Percentiles rank a stretch among this genome's conserved stretches.
Conservation (phyloP, 2,797 vertebrate species). For the Anableps anableps region DNA sequence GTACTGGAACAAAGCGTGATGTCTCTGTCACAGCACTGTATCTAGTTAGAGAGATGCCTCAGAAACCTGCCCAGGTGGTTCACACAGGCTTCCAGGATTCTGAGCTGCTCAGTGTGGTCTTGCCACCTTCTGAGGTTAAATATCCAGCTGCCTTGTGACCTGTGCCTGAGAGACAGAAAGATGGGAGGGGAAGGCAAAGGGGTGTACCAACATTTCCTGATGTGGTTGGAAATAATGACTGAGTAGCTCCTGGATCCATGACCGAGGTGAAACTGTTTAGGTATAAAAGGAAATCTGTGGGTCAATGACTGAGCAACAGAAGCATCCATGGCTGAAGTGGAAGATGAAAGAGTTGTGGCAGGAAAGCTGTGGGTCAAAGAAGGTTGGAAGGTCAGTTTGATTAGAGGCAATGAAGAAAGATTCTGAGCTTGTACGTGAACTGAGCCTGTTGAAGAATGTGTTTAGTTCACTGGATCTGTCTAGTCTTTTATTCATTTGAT, state of each 20-base stretch:
- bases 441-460: neutral
- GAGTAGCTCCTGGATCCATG: neutral
- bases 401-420: neutral
- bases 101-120: neutral
- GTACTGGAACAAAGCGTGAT: neutral
- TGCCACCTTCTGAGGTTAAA: neutral
- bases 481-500: neutral
- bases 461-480: neutral
- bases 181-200: neutral
- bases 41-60: neutral
- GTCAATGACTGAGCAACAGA: neutral
- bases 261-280: neutral
- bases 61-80: neutral
- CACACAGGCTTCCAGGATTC: neutral
- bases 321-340: neutral
- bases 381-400: neutral
- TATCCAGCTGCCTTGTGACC: neutral
- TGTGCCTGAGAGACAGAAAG: neutral
- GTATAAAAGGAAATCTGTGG: neutral
- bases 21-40: neutral
- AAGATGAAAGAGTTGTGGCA: neutral
- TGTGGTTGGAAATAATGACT: neutral
- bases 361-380: slow-evolving; percentile 2
- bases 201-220: neutral
- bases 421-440: neutral